phyloP scores from a whole-genome alignment of 2,888 invertebrate species.

The Podabrus alpinus region DNA sequence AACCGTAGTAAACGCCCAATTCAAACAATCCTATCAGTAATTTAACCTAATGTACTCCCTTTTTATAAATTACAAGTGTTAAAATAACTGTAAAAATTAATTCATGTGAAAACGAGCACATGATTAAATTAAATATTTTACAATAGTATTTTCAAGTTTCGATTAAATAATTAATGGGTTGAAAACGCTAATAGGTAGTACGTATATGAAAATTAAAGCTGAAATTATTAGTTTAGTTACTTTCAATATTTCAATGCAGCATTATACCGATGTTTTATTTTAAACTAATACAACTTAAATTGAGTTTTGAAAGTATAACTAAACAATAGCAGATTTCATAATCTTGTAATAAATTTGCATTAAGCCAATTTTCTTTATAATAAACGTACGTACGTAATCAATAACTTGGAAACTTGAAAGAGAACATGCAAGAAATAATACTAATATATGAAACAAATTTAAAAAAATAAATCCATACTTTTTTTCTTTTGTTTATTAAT shows the following conservation, averaged over 20 bases:
- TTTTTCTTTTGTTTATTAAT: background rate
- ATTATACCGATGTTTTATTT: background rate
- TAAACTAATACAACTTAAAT: background rate
- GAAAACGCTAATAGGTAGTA: conserved; percentile 11
- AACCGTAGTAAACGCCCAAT: background rate
- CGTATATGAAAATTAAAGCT: conserved; percentile 22
- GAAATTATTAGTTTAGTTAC: conserved; percentile 8
- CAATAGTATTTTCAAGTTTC: background rate
- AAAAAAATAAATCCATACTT: background rate
- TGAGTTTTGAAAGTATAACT: background rate
- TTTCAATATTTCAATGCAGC: background rate
- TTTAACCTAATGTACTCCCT: background rate
- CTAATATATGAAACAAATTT: background rate
- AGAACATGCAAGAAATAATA: background rate
- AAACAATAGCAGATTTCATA: background rate
- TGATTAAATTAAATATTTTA: conserved; percentile 12
- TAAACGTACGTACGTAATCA: background rate
- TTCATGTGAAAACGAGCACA: conserved; percentile 25
- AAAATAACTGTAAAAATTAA: conserved; percentile 12
- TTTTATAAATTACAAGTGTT: background rate
- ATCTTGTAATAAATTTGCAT: background rate
- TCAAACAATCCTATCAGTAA: background rate
- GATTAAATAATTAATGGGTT: conserved; percentile 19
- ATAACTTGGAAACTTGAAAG: background rate
- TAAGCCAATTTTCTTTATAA: background rate